Evolutionary conservation across 37 sponge, comb jelly and placozoan genomes (phyloP).

Genomic region (Chondrosia reniformis): DNA sequence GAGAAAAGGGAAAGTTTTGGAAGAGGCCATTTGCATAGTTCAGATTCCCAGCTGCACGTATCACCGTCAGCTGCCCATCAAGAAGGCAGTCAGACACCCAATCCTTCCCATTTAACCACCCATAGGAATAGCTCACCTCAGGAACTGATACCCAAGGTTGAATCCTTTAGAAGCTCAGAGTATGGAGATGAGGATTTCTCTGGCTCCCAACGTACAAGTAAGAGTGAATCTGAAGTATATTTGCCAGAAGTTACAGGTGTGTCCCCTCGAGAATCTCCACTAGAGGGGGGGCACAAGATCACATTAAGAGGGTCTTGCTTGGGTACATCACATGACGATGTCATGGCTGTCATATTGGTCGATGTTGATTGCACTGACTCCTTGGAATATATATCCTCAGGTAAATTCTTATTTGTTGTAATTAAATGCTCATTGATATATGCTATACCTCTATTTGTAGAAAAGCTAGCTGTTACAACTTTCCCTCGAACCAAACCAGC

Average conservation of each 20-base stretch:
- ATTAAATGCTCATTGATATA: too few relatives aligned
- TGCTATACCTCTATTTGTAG: too few relatives aligned
- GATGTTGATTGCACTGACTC: conserved; percentile 77
- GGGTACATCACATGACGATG: conserved; percentile 51
- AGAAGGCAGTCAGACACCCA: not conserved
- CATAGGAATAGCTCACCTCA: not conserved
- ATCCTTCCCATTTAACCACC: not conserved
- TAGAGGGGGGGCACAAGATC: conserved; percentile 58
- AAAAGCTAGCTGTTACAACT: conserved; percentile 67
- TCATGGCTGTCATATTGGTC: conserved; percentile 59
- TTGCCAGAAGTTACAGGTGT: conserved; percentile 76
- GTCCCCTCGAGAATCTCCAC: conserved; percentile 56
- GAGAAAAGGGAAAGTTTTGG: not conserved
- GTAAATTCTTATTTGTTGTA: conserved; percentile 31
- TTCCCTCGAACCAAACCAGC: conserved; percentile 38
- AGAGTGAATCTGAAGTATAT: not conserved
- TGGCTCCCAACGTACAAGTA: not conserved
- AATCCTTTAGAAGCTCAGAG: not conserved
- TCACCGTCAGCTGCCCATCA: not conserved
- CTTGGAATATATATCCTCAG: conserved; percentile 75
- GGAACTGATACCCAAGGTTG: not conserved
- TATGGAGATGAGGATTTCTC: not conserved
- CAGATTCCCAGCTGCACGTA: conserved; percentile 8
- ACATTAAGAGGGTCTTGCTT: conserved; percentile 72
- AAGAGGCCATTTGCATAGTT: not conserved